phyloP scores from a whole-genome alignment of 2,113 vertebrate species.

The Triplophysa dalaica region DNA sequence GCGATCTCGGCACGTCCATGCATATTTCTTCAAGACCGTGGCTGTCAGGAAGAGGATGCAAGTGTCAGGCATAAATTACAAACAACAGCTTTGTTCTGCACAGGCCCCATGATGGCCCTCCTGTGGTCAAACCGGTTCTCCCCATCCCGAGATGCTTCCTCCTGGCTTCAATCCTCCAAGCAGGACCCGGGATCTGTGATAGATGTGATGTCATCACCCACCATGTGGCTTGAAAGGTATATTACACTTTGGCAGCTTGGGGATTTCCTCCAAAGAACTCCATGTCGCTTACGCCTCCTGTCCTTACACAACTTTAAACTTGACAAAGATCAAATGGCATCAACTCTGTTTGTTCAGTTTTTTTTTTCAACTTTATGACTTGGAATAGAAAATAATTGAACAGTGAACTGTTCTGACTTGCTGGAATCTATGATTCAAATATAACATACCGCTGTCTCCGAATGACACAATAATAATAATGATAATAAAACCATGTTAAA shows the following conservation, averaged over 20 bases:
- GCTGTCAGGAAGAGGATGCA: conserved; percentile 35
- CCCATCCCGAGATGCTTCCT: conserved; percentile 41
- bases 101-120: conserved; percentile 36
- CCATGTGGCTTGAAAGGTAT: conserved; percentile 52
- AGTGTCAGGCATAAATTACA: conserved; percentile 53
- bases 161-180: conserved; percentile 26
- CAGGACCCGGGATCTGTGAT: conserved; percentile 47
- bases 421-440: no score
- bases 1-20: conserved; percentile 17
- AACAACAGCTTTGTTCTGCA: conserved; percentile 36
- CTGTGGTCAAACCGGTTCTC: conserved; percentile 45
- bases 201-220: conserved; percentile 62
- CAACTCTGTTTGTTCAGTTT: conserved; percentile 27
- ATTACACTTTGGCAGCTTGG: conserved; percentile 48
- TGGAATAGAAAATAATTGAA: not conserved
- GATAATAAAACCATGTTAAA: no score
- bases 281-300: not conserved
- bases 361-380: conserved; percentile 30
- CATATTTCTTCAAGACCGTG: conserved; percentile 40
- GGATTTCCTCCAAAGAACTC: conserved; percentile 50
- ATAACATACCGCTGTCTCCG: no score
- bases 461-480: no score
- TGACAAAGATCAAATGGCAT: conserved; percentile 40
- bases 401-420: not conserved
- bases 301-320: conserved; percentile 22